Percentiles rank a stretch among this genome's conserved stretches.
Evolutionary conservation across 2,888 invertebrate genomes (phyloP).

Genomic region (Andrena haemorrhoa): DNA sequence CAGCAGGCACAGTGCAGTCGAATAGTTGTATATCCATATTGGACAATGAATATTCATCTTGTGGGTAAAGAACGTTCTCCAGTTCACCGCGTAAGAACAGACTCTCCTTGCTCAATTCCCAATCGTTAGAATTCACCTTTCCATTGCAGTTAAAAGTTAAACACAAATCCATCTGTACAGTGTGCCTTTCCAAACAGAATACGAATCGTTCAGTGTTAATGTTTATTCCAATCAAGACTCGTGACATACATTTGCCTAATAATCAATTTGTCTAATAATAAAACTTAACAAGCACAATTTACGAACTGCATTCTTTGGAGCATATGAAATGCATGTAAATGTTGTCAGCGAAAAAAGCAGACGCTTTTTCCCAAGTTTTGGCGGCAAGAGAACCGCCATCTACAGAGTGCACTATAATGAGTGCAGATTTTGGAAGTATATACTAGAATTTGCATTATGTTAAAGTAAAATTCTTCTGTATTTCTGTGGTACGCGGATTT

Average conservation of each 20-base stretch:
- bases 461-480: background rate
- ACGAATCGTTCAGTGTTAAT: background rate
- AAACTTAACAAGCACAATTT: background rate
- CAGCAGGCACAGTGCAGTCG: slow-evolving; percentile 69
- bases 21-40: slow-evolving; percentile 72
- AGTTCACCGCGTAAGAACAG: slow-evolving; percentile 73
- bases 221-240: background rate
- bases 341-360: background rate
- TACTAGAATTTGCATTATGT: no score
- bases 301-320: background rate
- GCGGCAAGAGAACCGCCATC: slow-evolving; percentile 36
- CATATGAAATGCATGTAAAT: background rate
- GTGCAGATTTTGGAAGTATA: background rate
- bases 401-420: background rate
- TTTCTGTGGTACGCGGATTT: background rate
- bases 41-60: slow-evolving; percentile 49
- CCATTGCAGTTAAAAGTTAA: slow-evolving; percentile 78
- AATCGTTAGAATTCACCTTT: slow-evolving; percentile 80
- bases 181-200: background rate
- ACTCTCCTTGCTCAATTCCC: slow-evolving; percentile 73
- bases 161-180: slow-evolving; percentile 69
- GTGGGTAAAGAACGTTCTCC: slow-evolving; percentile 70
- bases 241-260: background rate
- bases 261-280: slow-evolving; percentile 8
- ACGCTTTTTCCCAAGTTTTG: slow-evolving; percentile 45